Percentiles rank a stretch among this genome's conserved stretches.
phyloP scores from a whole-genome alignment of 2,888 invertebrate genomes.

The Rhogogaster chlorosoma region DNA sequence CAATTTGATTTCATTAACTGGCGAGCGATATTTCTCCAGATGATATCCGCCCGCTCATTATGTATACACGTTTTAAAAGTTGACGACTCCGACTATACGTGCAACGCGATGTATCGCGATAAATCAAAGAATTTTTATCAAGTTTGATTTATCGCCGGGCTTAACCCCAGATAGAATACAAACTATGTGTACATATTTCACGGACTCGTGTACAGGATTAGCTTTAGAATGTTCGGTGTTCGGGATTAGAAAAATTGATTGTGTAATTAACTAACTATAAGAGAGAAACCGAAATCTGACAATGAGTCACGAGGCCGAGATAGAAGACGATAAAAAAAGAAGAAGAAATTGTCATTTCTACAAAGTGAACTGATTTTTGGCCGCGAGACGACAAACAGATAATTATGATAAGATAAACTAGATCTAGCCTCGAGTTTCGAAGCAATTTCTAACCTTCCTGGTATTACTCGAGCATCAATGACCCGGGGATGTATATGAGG shows the following conservation, averaged over 20 bases:
- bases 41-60: constrained; percentile 12
- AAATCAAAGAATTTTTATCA: constrained; percentile 6
- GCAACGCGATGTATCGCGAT: not conserved
- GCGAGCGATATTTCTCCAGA: constrained; percentile 11
- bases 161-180: not conserved
- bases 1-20: not conserved
- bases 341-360: not conserved
- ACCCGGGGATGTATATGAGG: not conserved
- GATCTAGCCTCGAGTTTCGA: not conserved
- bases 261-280: not conserved
- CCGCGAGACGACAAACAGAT: not conserved
- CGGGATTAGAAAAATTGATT: not conserved
- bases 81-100: not conserved
- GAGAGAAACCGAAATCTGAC: not conserved
- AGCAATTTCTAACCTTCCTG: not conserved
- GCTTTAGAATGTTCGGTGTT: not conserved
- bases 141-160: not conserved
- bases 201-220: not conserved
- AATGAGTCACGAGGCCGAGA: not conserved
- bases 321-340: not conserved
- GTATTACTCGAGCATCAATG: not conserved
- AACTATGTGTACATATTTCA: not conserved
- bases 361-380: not conserved
- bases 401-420: constrained; percentile 21
- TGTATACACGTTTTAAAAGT: not conserved